phyloP scores from a whole-genome alignment of 2,888 invertebrate species.

The Silvanus unidentatus region DNA sequence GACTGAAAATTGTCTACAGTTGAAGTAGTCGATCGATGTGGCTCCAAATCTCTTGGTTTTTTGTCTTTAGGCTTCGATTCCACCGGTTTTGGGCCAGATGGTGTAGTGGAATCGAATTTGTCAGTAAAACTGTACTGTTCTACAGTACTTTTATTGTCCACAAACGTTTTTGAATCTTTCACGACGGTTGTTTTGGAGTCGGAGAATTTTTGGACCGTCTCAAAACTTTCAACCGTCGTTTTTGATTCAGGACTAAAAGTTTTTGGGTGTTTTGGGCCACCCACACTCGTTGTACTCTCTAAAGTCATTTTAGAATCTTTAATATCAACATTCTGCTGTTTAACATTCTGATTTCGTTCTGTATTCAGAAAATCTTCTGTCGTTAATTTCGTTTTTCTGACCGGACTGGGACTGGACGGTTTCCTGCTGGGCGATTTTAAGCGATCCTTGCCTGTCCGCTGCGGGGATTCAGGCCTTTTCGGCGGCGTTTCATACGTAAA shows the following conservation, averaged over 20 bases:
- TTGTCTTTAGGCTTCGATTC: not conserved
- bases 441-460: conserved; percentile 5
- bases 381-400: conserved; percentile 7
- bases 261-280: conserved; percentile 9
- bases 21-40: conserved; percentile 7
- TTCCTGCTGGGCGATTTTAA: conserved; percentile 11
- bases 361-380: conserved; percentile 25
- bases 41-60: not conserved
- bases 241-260: conserved; percentile 16
- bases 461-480: conserved; percentile 3
- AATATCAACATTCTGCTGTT: conserved; percentile 18
- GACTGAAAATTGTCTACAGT: conserved; percentile 14
- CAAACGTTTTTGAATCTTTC: conserved; percentile 31
- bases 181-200: conserved; percentile 31
- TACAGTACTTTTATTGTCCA: conserved; percentile 29
- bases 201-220: conserved; percentile 26
- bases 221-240: conserved; percentile 28
- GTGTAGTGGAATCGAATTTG: conserved; percentile 23
- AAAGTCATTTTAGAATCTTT: conserved; percentile 24
- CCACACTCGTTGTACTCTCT: conserved; percentile 28
- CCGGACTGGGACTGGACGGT: conserved; percentile 11
- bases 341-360: conserved; percentile 30
- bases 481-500: conserved; percentile 36
- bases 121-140: conserved; percentile 31
- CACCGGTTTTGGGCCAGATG: conserved; percentile 12